Conservation (phyloP, 2,888 invertebrate species). For the Callimorpha dominula region DNA sequence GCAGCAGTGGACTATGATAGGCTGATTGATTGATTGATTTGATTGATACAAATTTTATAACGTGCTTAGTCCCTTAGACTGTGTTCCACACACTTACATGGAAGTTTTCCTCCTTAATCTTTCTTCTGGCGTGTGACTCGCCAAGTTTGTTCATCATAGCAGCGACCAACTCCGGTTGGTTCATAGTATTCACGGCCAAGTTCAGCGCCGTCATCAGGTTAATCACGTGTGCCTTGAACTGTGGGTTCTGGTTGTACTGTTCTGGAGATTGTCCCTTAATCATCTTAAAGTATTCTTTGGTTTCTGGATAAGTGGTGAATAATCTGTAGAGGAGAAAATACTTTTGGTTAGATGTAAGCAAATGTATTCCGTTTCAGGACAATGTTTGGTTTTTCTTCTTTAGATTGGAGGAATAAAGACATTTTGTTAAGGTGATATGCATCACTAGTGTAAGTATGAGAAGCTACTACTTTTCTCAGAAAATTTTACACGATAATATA, state of each 20-base stretch:
- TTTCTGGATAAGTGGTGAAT: slow-evolving; percentile 73
- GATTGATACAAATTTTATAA: no score
- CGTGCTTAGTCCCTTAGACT: not conserved
- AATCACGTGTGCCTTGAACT: slow-evolving; percentile 82
- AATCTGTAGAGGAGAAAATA: slow-evolving; percentile 61
- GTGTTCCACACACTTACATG: slow-evolving; percentile 59
- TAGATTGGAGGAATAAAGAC: no score
- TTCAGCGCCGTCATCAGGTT: slow-evolving; percentile 79
- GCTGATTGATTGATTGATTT: no score
- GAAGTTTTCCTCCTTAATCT: slow-evolving; percentile 73
- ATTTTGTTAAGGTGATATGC: no score
- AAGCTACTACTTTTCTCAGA: no score
- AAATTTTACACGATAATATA: no score
- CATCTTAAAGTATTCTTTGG: slow-evolving; percentile 78
- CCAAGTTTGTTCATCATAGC: slow-evolving; percentile 82
- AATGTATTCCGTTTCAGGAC: no score
- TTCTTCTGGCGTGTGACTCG: slow-evolving; percentile 73
- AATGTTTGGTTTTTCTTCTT: no score
- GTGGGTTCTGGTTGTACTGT: slow-evolving; percentile 71
- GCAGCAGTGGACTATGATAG: no score
- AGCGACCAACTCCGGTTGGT: slow-evolving; percentile 78
- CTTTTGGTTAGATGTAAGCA: not conserved
- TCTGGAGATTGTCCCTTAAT: slow-evolving; percentile 71
- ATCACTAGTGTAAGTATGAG: no score
- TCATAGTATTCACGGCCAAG: slow-evolving; percentile 72